Percentiles rank a stretch among this genome's conserved stretches.
phyloP scores from a whole-genome alignment of 2,888 invertebrate genomes.

The Melinaea marsaeus region DNA sequence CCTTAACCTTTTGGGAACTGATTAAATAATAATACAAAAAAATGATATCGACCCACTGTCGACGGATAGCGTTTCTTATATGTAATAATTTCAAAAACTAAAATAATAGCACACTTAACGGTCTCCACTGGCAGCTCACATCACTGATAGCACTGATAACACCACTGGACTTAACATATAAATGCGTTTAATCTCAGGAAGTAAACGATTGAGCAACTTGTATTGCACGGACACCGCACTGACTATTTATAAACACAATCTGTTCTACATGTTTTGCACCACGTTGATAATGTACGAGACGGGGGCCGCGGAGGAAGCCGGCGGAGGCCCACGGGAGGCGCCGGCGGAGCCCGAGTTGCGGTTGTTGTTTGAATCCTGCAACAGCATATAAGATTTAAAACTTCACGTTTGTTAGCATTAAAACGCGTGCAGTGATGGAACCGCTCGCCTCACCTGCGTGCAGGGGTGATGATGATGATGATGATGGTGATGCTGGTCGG shows the following conservation, averaged over 20 bases:
- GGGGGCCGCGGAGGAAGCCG: slow-evolving; percentile 19
- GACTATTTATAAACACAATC: slow-evolving; percentile 2
- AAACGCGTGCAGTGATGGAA: too few species aligned
- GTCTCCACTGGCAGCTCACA: neutral
- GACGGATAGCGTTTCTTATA: too few species aligned
- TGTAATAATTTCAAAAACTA: neutral
- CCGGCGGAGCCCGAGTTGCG: slow-evolving; percentile 25
- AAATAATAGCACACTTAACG: slow-evolving; percentile 1
- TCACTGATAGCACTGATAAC: slow-evolving; percentile 5
- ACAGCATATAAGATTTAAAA: neutral
- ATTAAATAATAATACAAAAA: too few species aligned
- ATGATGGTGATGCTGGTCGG: slow-evolving; percentile 36
- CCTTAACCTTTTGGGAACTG: too few species aligned
- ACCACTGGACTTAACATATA: slow-evolving; percentile 8
- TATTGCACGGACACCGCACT: neutral
- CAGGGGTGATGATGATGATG: slow-evolving; percentile 32
- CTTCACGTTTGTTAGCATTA: too few species aligned
- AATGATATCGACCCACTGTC: too few species aligned
- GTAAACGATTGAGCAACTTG: slow-evolving; percentile 34
- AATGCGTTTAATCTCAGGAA: slow-evolving; percentile 35
- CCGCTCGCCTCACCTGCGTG: slow-evolving; percentile 32
- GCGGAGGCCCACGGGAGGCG: slow-evolving; percentile 19
- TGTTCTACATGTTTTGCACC: slow-evolving; percentile 34
- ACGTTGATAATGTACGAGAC: slow-evolving; percentile 40
- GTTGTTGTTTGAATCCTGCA: slow-evolving; percentile 47